Conservation (phyloP, 2,888 invertebrate species). For the Tineola bisselliella region DNA sequence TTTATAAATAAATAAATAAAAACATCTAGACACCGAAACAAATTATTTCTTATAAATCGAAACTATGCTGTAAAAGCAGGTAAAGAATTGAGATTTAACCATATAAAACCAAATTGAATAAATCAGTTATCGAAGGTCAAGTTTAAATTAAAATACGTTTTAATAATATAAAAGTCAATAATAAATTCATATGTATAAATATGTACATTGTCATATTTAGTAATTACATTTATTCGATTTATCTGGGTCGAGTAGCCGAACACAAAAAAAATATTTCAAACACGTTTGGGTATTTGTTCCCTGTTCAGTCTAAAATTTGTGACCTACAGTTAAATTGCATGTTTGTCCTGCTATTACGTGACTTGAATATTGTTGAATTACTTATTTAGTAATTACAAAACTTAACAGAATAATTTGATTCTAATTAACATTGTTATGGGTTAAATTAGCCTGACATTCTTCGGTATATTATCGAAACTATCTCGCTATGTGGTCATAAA, state of each 20-base stretch:
- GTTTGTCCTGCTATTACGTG: background rate
- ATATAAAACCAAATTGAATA: no score
- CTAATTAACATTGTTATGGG: no score
- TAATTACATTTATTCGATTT: constrained; percentile 8
- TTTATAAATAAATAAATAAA: no score
- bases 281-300: background rate
- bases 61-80: no score
- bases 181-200: background rate
- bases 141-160: background rate
- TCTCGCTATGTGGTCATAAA: no score
- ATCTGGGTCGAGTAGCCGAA: background rate
- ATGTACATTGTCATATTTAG: background rate
- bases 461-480: no score
- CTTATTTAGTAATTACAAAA: no score
- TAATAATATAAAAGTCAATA: background rate
- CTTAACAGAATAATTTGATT: no score
- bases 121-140: background rate
- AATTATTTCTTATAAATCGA: no score
- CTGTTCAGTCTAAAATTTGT: background rate
- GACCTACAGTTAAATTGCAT: background rate
- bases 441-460: no score
- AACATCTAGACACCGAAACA: no score
- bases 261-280: background rate
- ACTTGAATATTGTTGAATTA: background rate
- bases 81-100: no score